phyloP scores from a whole-genome alignment of 2,113 vertebrate genomes.

The Lota lota region DNA sequence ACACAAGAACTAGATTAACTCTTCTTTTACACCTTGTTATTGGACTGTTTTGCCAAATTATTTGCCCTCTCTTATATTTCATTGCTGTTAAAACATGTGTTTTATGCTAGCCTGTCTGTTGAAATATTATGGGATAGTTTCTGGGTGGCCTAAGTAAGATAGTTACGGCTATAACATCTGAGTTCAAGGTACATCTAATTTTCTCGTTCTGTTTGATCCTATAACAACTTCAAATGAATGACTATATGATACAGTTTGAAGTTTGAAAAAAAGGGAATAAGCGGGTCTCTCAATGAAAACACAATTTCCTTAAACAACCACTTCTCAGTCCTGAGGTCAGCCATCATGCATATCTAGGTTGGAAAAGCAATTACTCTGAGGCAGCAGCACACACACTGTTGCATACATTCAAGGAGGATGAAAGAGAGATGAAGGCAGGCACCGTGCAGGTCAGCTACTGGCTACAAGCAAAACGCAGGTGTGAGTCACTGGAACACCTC shows the following conservation, averaged over 20 bases:
- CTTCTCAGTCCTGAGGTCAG: conserved; percentile 15
- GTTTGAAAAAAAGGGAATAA: conserved; percentile 1
- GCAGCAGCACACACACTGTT: conserved; percentile 12
- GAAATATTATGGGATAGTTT: too few relatives aligned
- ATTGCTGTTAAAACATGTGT: too few relatives aligned
- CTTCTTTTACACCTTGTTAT: too few relatives aligned
- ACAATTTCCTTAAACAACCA: conserved; percentile 11
- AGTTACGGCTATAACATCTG: neutral
- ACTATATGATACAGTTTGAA: conserved; percentile 23
- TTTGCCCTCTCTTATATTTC: too few relatives aligned
- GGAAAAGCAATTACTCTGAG: conserved; percentile 27
- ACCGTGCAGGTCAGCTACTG: neutral
- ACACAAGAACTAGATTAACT: too few relatives aligned
- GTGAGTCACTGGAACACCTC: conserved; percentile 5
- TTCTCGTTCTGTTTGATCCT: conserved; percentile 39
- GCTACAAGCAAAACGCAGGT: neutral
- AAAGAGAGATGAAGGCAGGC: too few relatives aligned
- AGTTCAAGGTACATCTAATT: conserved; percentile 33
- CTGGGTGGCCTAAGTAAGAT: neutral
- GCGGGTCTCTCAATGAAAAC: neutral
- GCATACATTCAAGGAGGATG: neutral
- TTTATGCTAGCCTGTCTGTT: too few relatives aligned
- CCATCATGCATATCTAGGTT: conserved; percentile 37
- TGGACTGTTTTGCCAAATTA: too few relatives aligned
- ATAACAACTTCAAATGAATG: conserved; percentile 20